These are phyloP conservation scores for Sinosuthora webbiana DNA, from an alignment of 2,113 vertebrate species.

Conservation along the genomic window DNA sequence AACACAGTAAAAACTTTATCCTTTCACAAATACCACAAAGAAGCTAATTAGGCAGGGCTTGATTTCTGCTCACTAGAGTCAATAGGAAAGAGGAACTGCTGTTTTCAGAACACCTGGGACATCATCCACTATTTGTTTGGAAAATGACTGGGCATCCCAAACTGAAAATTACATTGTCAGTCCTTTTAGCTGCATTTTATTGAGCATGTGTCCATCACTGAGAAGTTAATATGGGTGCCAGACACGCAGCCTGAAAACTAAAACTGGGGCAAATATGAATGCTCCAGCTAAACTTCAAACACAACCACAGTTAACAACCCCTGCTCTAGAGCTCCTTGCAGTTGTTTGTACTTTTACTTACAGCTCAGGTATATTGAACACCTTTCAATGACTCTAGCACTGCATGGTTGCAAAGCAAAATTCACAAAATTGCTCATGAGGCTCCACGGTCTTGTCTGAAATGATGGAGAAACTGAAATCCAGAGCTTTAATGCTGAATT, in stretches of 20 bases:
- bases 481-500: neutral
- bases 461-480: neutral
- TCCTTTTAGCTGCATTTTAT: neutral
- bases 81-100: neutral
- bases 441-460: neutral
- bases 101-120: neutral
- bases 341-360: neutral
- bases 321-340: neutral
- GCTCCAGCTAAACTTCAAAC: neutral
- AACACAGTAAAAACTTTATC: neutral
- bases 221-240: neutral
- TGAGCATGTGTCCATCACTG: neutral
- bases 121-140: neutral
- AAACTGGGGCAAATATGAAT: neutral
- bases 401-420: neutral
- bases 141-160: neutral
- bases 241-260: neutral
- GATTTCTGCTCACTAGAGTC: neutral
- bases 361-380: neutral
- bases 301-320: accelerated
- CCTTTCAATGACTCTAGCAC: neutral
- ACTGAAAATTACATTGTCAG: neutral
- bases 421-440: neutral
- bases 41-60: neutral
- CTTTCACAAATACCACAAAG: neutral